These are phyloP conservation scores for Cantharis rustica DNA, from an alignment of 2,888 invertebrate species.

Conservation along the genomic window DNA sequence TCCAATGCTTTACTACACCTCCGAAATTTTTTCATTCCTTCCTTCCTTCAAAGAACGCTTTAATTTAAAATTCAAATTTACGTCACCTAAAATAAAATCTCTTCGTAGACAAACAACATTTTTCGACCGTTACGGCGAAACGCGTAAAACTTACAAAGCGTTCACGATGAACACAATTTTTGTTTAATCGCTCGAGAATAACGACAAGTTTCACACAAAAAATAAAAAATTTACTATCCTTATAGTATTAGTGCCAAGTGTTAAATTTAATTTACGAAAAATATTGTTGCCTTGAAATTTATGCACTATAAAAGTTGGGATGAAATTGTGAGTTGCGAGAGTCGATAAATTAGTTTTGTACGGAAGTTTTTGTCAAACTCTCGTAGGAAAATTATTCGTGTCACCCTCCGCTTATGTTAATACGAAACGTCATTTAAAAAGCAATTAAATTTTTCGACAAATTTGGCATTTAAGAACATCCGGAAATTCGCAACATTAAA, in stretches of 20 bases:
- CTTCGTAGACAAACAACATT: background rate
- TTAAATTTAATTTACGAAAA: background rate
- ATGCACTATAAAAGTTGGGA: background rate
- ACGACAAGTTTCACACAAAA: background rate
- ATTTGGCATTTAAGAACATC: background rate
- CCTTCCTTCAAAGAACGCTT: background rate
- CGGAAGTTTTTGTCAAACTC: background rate
- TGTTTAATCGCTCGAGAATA: background rate
- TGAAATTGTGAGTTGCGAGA: background rate
- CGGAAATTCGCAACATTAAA: constrained; percentile 25
- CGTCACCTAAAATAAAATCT: background rate
- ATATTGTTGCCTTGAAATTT: background rate
- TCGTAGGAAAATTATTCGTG: background rate
- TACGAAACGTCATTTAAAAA: background rate
- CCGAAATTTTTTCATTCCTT: background rate
- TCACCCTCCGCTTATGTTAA: background rate
- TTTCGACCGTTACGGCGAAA: background rate
- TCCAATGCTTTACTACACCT: background rate
- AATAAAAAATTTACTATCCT: background rate
- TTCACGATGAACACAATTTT: background rate
- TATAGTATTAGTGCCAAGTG: background rate
- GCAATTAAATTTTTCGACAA: background rate
- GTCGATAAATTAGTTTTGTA: background rate
- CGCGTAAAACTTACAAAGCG: constrained; percentile 1
- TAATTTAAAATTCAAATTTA: constrained; percentile 1